Percentiles rank a stretch among this genome's conserved stretches.
These are phyloP conservation scores for Brachionichthys hirsutus DNA, from an alignment of 2,113 vertebrate genomes.

Conservation along the genomic window DNA sequence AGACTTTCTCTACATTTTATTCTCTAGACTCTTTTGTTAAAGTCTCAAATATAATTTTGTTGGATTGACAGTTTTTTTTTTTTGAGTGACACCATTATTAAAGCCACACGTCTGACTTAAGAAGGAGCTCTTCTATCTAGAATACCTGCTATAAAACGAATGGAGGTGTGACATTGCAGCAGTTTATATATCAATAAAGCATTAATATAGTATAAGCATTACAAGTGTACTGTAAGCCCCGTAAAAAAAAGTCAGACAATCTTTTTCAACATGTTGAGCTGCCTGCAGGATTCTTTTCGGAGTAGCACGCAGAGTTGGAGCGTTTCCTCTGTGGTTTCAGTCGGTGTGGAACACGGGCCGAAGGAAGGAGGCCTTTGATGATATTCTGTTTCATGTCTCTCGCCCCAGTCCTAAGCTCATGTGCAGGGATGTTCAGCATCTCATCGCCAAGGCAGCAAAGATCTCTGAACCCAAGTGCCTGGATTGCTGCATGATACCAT, in stretches of 20 bases:
- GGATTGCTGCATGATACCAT: slow-evolving; percentile 68
- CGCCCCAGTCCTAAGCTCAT: slow-evolving; percentile 78
- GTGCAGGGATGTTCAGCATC: slow-evolving; percentile 79
- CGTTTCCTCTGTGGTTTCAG: slow-evolving; percentile 56
- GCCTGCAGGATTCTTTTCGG: slow-evolving; percentile 44
- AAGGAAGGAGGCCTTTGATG: slow-evolving; percentile 54
- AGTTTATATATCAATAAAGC: slow-evolving; percentile 63
- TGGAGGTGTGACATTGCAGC: slow-evolving; percentile 29
- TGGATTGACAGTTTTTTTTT: slow-evolving; percentile 61
- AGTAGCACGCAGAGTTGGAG: slow-evolving; percentile 56
- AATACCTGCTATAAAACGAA: slow-evolving; percentile 51
- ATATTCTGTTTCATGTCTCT: slow-evolving; percentile 66
- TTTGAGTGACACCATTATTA: slow-evolving; percentile 64
- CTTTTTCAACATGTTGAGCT: slow-evolving; percentile 32
- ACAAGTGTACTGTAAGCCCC: slow-evolving; percentile 14
- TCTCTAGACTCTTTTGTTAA: slow-evolving; percentile 70
- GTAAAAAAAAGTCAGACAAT: slow-evolving; percentile 36
- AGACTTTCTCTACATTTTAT: slow-evolving; percentile 65
- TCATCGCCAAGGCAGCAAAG: slow-evolving; percentile 78
- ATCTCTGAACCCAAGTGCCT: slow-evolving; percentile 75
- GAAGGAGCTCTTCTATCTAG: slow-evolving; percentile 58
- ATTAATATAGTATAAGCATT: slow-evolving; percentile 40
- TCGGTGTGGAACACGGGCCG: slow-evolving; percentile 38
- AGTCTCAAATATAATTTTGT: slow-evolving; percentile 71
- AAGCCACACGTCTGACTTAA: slow-evolving; percentile 62